phyloP scores from a whole-genome alignment of 2,113 vertebrate species.

The Willisornis vidua region DNA sequence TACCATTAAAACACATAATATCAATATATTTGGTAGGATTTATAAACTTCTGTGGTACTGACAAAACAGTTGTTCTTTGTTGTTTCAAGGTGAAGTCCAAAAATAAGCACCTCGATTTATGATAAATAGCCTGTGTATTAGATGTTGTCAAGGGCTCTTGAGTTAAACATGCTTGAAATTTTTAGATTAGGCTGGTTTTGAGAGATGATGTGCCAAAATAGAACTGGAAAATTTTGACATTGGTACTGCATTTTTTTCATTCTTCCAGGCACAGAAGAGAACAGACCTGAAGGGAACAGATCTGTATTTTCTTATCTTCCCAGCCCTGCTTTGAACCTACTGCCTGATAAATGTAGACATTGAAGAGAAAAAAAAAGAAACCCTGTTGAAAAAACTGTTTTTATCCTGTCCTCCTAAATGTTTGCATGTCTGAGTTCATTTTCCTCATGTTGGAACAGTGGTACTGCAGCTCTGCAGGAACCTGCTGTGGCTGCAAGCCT shows the following conservation, averaged over 20 bases:
- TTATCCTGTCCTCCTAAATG: background rate
- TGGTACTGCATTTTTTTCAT: background rate
- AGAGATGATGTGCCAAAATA: background rate
- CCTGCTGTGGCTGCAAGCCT: background rate
- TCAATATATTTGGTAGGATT: background rate
- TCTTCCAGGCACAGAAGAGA: background rate
- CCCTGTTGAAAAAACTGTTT: background rate
- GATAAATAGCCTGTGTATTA: slow-evolving; percentile 40
- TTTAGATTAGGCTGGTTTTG: slow-evolving; percentile 17
- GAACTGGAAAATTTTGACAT: slow-evolving; percentile 6
- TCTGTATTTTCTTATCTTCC: background rate
- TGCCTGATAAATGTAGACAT: background rate
- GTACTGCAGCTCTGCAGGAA: background rate
- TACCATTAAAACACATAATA: background rate
- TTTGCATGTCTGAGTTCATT: background rate
- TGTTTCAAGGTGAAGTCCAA: slow-evolving; percentile 32
- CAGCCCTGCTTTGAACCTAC: background rate
- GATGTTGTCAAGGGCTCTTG: slow-evolving; percentile 26
- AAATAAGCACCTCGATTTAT: slow-evolving; percentile 30
- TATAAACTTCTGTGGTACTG: background rate
- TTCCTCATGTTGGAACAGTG: background rate
- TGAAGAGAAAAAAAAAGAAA: background rate
- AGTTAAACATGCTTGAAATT: slow-evolving; percentile 48
- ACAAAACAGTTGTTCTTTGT: background rate
- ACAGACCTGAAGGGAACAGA: background rate